These are phyloP conservation scores for Pristionchus entomophagus DNA, from an alignment of 2,888 invertebrate species.

Conservation along the genomic window DNA sequence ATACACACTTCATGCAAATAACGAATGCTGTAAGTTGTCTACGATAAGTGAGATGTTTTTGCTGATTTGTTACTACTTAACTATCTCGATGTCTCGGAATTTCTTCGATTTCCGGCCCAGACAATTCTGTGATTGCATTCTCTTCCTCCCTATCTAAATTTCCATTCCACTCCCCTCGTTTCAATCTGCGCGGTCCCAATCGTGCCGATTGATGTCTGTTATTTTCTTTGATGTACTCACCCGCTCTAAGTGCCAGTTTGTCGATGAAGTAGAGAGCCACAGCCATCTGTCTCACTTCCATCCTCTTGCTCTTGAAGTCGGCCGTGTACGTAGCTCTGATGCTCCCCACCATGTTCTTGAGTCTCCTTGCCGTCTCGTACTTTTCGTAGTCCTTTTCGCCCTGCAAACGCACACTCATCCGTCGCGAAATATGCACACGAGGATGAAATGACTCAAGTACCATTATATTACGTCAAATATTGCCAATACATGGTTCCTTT, in stretches of 20 bases:
- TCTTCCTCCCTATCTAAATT: neutral
- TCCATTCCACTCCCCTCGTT: neutral
- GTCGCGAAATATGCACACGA: neutral
- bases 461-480: no score
- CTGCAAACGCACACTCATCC: conserved; percentile 55
- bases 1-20: no score
- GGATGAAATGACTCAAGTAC: neutral
- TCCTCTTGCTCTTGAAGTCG: conserved; percentile 98
- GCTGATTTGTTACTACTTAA: no score
- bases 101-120: no score
- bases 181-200: no score
- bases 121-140: no score
- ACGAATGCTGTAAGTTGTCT: no score
- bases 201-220: no score
- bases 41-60: neutral
- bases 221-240: no score
- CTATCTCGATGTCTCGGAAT: no score
- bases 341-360: conserved; percentile 92
- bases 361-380: conserved; percentile 94
- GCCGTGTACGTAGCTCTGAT: conserved; percentile 88
- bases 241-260: conserved; percentile 78
- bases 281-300: conserved; percentile 85
- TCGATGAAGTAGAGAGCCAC: conserved; percentile 99
- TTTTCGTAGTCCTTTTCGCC: conserved; percentile 99
- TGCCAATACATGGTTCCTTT: no score